phyloP scores from a whole-genome alignment of 2,797 vertebrate species.

The Luscinia megarhynchos region DNA sequence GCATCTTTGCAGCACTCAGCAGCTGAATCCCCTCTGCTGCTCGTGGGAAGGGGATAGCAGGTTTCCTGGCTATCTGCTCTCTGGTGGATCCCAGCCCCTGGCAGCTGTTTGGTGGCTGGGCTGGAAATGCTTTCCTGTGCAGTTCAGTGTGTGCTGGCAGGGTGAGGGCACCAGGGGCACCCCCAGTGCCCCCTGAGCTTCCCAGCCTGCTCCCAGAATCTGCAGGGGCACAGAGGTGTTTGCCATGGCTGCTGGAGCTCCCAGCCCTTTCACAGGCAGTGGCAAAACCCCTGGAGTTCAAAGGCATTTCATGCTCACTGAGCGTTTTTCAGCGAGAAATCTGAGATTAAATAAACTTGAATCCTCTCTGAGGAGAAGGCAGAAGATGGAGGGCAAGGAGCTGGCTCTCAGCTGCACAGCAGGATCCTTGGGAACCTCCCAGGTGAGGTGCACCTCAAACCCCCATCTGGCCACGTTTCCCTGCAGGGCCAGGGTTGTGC shows the following conservation, averaged over 20 bases:
- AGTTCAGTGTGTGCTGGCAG: background rate
- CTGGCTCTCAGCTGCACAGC: background rate
- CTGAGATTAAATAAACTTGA: conserved; percentile 66
- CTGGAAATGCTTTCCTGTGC: background rate
- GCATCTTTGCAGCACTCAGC: conserved; percentile 57
- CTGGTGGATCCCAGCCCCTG: conserved; percentile 13
- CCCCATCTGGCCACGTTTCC: background rate
- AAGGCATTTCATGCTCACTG: conserved; percentile 67
- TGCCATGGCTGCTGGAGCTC: conserved; percentile 4
- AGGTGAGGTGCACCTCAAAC: conserved; percentile 33
- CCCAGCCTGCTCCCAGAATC: fast-evolving
- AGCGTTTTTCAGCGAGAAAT: conserved; percentile 57
- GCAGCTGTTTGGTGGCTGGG: conserved; percentile 48
- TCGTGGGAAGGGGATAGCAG: conserved; percentile 10
- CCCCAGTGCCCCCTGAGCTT: fast-evolving
- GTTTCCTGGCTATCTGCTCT: conserved; percentile 51
- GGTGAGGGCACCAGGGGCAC: fast-evolving
- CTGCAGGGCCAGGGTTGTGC: background rate
- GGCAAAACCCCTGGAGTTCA: conserved; percentile 53
- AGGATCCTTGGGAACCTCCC: conserved; percentile 26
- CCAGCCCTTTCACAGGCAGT: conserved; percentile 7
- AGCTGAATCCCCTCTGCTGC: conserved; percentile 53
- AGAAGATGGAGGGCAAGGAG: conserved; percentile 36
- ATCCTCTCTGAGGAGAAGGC: conserved; percentile 52
- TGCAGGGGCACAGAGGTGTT: background rate